Conservation (phyloP, 2,797 vertebrate genomes). For the Kryptopterus vitreolus region DNA sequence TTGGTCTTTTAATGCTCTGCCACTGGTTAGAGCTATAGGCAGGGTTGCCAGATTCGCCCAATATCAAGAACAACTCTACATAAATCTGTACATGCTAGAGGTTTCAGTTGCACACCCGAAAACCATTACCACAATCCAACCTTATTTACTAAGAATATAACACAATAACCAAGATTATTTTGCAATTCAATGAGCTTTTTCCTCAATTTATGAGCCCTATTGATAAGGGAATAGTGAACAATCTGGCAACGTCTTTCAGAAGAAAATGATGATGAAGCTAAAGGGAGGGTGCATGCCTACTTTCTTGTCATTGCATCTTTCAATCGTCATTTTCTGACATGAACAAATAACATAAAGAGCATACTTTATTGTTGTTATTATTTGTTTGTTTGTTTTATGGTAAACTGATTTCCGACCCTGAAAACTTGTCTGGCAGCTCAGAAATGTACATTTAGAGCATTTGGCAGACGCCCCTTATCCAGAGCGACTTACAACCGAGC, state of each 20-base stretch:
- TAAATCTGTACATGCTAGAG: too few relatives aligned
- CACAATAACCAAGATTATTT: neutral
- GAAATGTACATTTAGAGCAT: too few relatives aligned
- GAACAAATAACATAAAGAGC: neutral
- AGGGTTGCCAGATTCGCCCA: constrained; percentile 6
- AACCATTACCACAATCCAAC: neutral
- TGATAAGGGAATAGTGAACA: too few relatives aligned
- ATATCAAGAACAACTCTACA: rapidly evolving
- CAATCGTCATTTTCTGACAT: neutral
- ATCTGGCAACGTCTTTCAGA: constrained; percentile 4
- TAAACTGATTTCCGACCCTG: too few relatives aligned
- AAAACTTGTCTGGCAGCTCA: too few relatives aligned
- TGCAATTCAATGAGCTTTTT: too few relatives aligned
- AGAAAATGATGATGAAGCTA: neutral
- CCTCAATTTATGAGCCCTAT: rapidly evolving
- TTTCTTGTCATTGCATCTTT: neutral
- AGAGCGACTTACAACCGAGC: too few relatives aligned
- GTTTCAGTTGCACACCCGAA: neutral
- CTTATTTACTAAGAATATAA: neutral
- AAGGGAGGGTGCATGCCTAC: constrained; percentile 23
- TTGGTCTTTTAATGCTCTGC: constrained; percentile 10
- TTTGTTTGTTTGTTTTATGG: too few relatives aligned
- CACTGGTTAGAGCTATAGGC: neutral
- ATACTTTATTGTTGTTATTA: too few relatives aligned
- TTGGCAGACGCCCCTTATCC: too few relatives aligned